A percentile compares a stretch with the other conserved stretches of the same genome.
These are phyloP conservation scores for Dolichallabes microphthalmus DNA, from an alignment of 2,113 vertebrate species.

Conservation along the genomic window DNA sequence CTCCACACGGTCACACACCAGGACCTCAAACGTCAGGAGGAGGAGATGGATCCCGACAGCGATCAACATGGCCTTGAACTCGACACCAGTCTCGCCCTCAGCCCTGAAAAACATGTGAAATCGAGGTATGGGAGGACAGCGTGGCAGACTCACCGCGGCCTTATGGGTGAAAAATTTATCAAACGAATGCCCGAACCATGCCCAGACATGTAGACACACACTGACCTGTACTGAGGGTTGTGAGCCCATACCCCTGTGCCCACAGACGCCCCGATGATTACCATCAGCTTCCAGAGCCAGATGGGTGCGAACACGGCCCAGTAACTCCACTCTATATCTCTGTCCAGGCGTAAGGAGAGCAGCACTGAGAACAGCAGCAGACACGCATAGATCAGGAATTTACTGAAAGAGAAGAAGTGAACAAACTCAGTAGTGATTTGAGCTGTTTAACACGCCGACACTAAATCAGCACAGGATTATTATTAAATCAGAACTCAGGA, in stretches of 20 bases:
- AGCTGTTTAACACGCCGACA: background rate
- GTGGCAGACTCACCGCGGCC: background rate
- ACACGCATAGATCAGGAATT: slow-evolving; percentile 97
- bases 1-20: slow-evolving; percentile 92
- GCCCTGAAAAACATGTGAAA: slow-evolving; percentile 70
- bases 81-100: slow-evolving; percentile 97
- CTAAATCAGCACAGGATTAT: background rate
- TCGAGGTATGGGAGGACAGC: background rate
- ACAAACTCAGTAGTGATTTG: background rate
- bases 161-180: background rate
- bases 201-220: background rate
- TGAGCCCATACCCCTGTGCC: slow-evolving; percentile 96
- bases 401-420: slow-evolving; percentile 69
- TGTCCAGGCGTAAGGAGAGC: slow-evolving; percentile 89
- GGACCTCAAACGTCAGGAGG: slow-evolving; percentile 93
- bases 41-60: slow-evolving; percentile 95
- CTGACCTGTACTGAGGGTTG: slow-evolving; percentile 96
- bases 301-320: slow-evolving; percentile 97
- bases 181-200: background rate
- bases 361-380: slow-evolving; percentile 95
- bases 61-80: slow-evolving; percentile 98
- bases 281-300: slow-evolving; percentile 98
- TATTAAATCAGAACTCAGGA: background rate
- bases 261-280: slow-evolving; percentile 91
- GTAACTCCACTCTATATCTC: slow-evolving; percentile 95